Conservation (phyloP, 30 jellyfish, hydroid and myxozoan genomes). For the Nemopilema nomurai region DNA sequence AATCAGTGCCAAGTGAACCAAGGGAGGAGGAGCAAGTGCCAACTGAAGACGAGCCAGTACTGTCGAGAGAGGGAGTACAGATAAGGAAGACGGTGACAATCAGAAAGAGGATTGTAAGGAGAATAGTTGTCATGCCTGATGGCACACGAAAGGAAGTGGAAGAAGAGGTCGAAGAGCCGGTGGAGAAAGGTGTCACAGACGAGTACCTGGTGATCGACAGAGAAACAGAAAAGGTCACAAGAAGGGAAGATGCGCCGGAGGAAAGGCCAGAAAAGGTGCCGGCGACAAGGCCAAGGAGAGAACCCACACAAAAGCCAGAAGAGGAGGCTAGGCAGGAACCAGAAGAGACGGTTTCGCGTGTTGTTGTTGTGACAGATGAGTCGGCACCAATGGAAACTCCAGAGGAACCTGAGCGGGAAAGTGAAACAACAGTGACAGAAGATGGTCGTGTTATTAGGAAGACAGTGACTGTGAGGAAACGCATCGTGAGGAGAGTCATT, state of each 20-base stretch:
- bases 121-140: conserved; percentile 61
- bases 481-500: conserved; percentile 52
- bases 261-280: conserved; percentile 13
- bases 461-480: conserved; percentile 53
- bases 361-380: too few species aligned
- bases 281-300: too few species aligned
- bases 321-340: too few species aligned
- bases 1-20: conserved; percentile 28
- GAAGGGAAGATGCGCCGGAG: too few species aligned
- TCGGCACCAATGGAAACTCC: too few species aligned
- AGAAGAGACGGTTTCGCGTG: too few species aligned
- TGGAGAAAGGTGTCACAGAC: not conserved
- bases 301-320: not conserved
- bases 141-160: conserved; percentile 61
- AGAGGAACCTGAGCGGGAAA: too few species aligned
- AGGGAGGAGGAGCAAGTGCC: conserved; percentile 14
- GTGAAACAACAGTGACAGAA: not conserved
- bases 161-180: conserved; percentile 48
- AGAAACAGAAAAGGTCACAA: conserved; percentile 5
- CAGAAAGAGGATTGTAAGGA: conserved; percentile 59
- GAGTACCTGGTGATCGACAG: not conserved
- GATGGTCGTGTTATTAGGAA: conserved; percentile 62
- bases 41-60: conserved; percentile 46
- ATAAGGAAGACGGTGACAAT: conserved; percentile 40
- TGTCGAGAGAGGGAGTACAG: conserved; percentile 10